Conservation (phyloP, 2,888 invertebrate species). For the Drosophila mimica region DNA sequence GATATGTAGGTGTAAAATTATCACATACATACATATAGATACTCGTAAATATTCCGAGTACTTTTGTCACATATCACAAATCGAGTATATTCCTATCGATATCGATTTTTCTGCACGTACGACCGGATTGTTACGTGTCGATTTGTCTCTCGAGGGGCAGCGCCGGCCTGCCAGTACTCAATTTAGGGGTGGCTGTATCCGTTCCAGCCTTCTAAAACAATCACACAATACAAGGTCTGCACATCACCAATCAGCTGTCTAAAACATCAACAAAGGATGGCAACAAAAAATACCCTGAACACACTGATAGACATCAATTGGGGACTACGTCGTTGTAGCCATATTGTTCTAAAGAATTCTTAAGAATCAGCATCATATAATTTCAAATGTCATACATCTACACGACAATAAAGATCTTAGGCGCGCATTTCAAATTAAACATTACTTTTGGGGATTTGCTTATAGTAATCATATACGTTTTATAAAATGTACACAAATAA, state of each 20-base stretch:
- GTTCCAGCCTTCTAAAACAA: neutral
- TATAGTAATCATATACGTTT: too few relatives aligned
- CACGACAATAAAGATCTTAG: too few relatives aligned
- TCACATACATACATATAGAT: constrained; percentile 31
- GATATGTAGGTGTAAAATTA: constrained; percentile 54
- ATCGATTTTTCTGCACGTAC: constrained; percentile 11
- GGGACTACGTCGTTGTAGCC: neutral
- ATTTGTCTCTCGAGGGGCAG: neutral
- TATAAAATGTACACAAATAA: too few relatives aligned
- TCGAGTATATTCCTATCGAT: constrained; percentile 42
- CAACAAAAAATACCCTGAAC: neutral
- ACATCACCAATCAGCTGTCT: neutral
- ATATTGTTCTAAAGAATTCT: neutral
- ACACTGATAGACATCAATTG: neutral
- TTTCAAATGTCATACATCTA: neutral
- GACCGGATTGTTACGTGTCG: too few relatives aligned
- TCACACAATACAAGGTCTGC: neutral
- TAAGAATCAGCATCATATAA: neutral
- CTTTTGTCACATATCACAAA: constrained; percentile 43
- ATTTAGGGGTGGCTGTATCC: neutral
- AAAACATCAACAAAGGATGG: neutral
- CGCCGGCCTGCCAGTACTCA: neutral
- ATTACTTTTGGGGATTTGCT: too few relatives aligned
- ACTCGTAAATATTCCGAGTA: constrained; percentile 45
- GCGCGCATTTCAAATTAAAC: neutral